Conservation (phyloP, 2,797 vertebrate species). For the Ataeniobius toweri region DNA sequence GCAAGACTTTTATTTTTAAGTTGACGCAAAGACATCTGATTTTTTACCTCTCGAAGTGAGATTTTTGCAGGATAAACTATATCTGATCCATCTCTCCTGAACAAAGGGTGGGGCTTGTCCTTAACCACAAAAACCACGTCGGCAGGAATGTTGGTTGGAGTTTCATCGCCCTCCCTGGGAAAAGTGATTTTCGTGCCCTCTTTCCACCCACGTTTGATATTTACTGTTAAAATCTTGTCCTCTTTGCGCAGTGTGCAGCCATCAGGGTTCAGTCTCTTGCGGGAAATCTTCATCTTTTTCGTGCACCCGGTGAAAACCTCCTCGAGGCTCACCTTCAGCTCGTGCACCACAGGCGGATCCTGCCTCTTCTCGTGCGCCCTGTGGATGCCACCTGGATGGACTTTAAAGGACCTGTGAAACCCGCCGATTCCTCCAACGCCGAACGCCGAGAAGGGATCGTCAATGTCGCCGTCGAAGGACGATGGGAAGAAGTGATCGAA, state of each 20-base stretch:
- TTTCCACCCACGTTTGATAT: slow-evolving; percentile 98
- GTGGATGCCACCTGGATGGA: slow-evolving; percentile 52
- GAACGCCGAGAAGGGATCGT: slow-evolving; percentile 89
- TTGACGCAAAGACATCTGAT: too few relatives aligned
- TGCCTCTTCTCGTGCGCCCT: slow-evolving; percentile 85
- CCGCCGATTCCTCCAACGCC: slow-evolving; percentile 86
- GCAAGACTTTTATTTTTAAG: not conserved
- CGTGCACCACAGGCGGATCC: slow-evolving; percentile 93
- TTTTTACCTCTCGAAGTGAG: slow-evolving; percentile 88
- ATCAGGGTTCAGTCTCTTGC: slow-evolving; percentile 93
- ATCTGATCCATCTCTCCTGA: slow-evolving; percentile 93
- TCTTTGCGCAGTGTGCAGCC: slow-evolving; percentile 89
- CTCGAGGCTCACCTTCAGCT: slow-evolving; percentile 95
- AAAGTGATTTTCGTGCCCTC: slow-evolving; percentile 99
- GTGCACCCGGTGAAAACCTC: slow-evolving; percentile 94
- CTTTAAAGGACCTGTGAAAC: slow-evolving; percentile 78
- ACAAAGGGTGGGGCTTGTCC: slow-evolving; percentile 93
- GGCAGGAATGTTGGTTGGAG: slow-evolving; percentile 92
- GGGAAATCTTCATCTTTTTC: slow-evolving; percentile 98
- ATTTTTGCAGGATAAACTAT: slow-evolving; percentile 89
- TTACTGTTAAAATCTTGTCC: slow-evolving; percentile 97
- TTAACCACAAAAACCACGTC: slow-evolving; percentile 98
- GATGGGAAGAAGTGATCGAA: slow-evolving; percentile 96
- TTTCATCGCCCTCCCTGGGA: slow-evolving; percentile 95
- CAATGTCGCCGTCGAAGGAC: slow-evolving; percentile 86